A percentile compares a stretch with the other conserved stretches of the same genome.
These are phyloP conservation scores for Troides oblongomaculatus DNA, from an alignment of 2,888 invertebrate genomes.

Conservation along the genomic window DNA sequence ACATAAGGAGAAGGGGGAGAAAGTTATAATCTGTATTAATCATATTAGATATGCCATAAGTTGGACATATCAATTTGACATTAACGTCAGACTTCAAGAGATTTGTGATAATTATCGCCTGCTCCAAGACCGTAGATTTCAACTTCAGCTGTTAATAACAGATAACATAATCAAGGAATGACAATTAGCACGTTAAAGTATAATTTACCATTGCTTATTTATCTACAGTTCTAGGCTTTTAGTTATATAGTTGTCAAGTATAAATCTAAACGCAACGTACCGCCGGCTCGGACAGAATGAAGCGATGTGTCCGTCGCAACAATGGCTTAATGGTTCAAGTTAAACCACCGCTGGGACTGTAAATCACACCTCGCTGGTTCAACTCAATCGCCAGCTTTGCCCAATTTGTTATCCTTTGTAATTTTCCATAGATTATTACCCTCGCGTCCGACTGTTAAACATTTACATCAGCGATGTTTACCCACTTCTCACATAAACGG, in stretches of 20 bases:
- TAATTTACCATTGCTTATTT: no score
- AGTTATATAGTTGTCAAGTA: background rate
- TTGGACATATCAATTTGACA: no score
- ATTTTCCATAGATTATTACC: conserved; percentile 15
- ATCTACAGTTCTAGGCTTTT: no score
- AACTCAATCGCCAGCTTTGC: conserved; percentile 7
- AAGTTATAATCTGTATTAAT: no score
- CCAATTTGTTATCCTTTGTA: conserved; percentile 5
- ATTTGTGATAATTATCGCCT: no score
- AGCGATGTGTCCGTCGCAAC: conserved; percentile 14
- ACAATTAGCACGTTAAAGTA: no score
- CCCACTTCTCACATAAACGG: conserved; percentile 6
- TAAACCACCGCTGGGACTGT: conserved; percentile 7
- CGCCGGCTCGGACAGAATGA: conserved; percentile 10
- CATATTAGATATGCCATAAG: no score
- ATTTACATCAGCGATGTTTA: conserved; percentile 5
- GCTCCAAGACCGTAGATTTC: no score
- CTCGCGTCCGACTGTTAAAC: background rate
- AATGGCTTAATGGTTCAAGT: conserved; percentile 22
- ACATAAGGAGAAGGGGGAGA: no score
- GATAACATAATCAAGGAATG: no score
- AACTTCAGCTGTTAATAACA: no score
- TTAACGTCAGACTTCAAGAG: no score
- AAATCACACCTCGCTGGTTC: conserved; percentile 26
- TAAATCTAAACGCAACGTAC: conserved; percentile 12